phyloP scores from a whole-genome alignment of 2,888 invertebrate genomes.

The Chaetogeoica ovagalla region DNA sequence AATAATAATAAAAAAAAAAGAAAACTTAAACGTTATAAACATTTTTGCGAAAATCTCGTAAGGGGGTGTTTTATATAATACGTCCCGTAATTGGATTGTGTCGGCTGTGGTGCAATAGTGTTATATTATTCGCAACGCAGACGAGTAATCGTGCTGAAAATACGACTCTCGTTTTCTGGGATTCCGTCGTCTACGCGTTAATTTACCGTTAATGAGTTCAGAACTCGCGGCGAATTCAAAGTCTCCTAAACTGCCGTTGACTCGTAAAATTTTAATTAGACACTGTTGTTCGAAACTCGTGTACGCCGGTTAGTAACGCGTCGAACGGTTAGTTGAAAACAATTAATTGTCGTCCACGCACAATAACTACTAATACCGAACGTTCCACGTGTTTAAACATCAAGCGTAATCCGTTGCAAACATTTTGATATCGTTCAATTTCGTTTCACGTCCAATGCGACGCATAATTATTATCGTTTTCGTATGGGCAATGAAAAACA shows the following conservation, averaged over 20 bases:
- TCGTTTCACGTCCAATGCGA: no score
- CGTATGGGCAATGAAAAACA: no score
- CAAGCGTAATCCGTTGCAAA: not conserved
- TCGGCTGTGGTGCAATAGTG: no score
- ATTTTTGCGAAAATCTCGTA: slow-evolving; percentile 20
- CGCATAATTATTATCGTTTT: no score
- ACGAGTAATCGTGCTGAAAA: slow-evolving; percentile 50
- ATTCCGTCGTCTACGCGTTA: slow-evolving; percentile 40
- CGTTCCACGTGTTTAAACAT: not conserved
- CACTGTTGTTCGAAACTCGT: slow-evolving; percentile 24
- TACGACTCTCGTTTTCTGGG: slow-evolving; percentile 35
- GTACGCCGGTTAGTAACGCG: not conserved
- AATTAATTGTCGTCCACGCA: slow-evolving; percentile 11
- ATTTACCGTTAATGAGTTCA: slow-evolving; percentile 43
- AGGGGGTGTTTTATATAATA: slow-evolving; percentile 47
- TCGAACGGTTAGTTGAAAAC: not conserved
- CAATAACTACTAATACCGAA: not conserved
- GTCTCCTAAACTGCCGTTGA: slow-evolving; percentile 29
- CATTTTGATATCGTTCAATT: not conserved
- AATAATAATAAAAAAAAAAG: no score
- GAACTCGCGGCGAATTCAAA: slow-evolving; percentile 44
- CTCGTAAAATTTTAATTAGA: slow-evolving; percentile 42
- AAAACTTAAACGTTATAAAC: slow-evolving; percentile 40
- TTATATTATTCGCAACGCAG: no score
- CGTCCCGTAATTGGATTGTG: slow-evolving; percentile 49